Conservation (phyloP, 2,888 invertebrate genomes). For the Lithophane semibrunnea region DNA sequence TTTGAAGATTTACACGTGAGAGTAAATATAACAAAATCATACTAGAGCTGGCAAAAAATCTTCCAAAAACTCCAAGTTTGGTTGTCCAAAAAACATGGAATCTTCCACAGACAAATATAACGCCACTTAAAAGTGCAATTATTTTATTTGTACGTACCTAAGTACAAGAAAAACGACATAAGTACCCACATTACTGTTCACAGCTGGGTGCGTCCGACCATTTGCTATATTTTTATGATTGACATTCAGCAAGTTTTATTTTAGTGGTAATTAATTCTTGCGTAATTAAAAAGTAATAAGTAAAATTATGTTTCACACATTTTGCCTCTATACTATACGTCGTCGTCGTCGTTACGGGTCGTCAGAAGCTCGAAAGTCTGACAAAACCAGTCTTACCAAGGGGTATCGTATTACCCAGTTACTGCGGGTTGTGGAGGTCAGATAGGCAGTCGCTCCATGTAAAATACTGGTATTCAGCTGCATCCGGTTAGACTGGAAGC, state of each 20-base stretch:
- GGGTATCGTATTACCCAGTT: too few relatives aligned
- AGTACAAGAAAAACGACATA: not conserved
- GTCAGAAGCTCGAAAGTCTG: too few relatives aligned
- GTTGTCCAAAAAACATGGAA: not conserved
- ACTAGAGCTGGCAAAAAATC: not conserved
- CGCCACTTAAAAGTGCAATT: slow-evolving; percentile 1
- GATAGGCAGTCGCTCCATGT: too few relatives aligned
- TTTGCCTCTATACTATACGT: too few relatives aligned
- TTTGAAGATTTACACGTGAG: not conserved
- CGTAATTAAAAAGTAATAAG: not conserved
- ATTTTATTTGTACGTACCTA: not conserved
- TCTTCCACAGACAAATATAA: slow-evolving; percentile 4
- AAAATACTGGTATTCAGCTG: not conserved
- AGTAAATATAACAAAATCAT: not conserved
- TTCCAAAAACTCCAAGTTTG: not conserved
- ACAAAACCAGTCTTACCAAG: too few relatives aligned
- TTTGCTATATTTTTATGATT: not conserved
- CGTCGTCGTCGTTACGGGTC: too few relatives aligned
- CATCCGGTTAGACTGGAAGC: not conserved
- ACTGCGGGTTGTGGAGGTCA: too few relatives aligned
- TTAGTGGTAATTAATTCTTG: not conserved
- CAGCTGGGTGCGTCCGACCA: not conserved
- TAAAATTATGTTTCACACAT: not conserved
- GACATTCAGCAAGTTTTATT: not conserved
- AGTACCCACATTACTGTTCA: not conserved